Evolutionary conservation across 2,797 vertebrate genomes (phyloP), one percentile per base, ranked within the genome.

Genomic region (Prunella strophiata): DNA sequence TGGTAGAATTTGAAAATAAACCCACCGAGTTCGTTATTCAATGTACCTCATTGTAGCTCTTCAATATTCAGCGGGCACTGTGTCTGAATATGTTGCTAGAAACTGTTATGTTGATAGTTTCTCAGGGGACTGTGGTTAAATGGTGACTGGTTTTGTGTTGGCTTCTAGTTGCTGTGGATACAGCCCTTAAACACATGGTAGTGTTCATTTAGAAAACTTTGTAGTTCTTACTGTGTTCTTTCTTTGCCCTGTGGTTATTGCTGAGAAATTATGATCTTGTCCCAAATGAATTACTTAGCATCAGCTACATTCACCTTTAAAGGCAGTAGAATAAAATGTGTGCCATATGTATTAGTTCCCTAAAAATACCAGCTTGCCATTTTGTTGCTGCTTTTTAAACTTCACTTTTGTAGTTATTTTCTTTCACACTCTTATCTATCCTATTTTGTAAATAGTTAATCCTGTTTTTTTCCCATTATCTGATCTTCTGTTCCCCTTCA

Each of bases 161-260:
- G 19, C 91, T 88, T 88, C 62, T 81, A 29, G 87, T 88, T 94
- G 88, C 85, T 89, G 32, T 91, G 93, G 94, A 81, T 93, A 86
- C 88, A 66, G 40, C 45, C 30, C 25, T 96, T 67, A 85, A 91
- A 93, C 67, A 87, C 32, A 40, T 61, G 22, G 22, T 82, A 38
- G 9, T 8, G 34, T 50, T 29, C n/a, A 67, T 67, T 36, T 63
- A 57, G 78, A 87, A 89, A 91, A 73, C n/a, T 89, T 79, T 85
- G 36, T 61, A 47, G 63, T 61, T 47, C 20, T 61, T 76, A 52
- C 40, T 34, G 7, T 72, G 47, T 76, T 71, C 73, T 85, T 88
- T 70, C 52, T 67, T 72, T 59, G 8, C 7, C 45, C 40, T 26
- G 5, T 0, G 7, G 18, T 23, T 72, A 62, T 85, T 83, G 21